Percentiles rank a stretch among this genome's conserved stretches.
Evolutionary conservation across 2,888 invertebrate genomes (phyloP).

Genomic region (Leucozona laternaria): DNA sequence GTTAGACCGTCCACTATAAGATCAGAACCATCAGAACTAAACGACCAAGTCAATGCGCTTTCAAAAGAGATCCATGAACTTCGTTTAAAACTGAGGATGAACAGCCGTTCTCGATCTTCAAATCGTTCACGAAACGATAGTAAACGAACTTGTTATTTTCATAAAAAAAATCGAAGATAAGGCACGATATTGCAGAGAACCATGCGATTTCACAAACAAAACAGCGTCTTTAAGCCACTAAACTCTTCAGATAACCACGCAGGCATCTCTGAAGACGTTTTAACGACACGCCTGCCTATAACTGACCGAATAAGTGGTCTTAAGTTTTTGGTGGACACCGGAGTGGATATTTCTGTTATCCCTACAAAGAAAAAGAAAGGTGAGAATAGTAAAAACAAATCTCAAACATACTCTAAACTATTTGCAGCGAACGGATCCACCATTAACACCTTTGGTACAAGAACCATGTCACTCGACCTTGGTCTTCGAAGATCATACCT

Average conservation of each 20-base stretch:
- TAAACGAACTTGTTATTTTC: background rate
- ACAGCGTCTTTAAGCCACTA: background rate
- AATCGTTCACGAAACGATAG: background rate
- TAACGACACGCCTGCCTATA: constrained; percentile 15
- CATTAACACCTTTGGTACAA: no score
- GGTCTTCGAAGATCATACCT: no score
- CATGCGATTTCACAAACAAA: no score
- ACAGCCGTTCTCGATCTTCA: constrained; percentile 4
- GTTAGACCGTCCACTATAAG: background rate
- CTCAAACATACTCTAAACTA: no score
- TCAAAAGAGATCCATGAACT: background rate
- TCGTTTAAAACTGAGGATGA: background rate
- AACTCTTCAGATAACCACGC: background rate
- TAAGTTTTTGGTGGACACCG: constrained; percentile 11
- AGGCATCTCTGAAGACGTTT: constrained; percentile 2
- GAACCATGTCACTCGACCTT: no score
- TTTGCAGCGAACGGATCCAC: no score
- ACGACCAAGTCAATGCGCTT: background rate
- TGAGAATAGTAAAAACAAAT: background rate
- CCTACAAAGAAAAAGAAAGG: background rate
- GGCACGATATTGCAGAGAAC: constrained; percentile 15
- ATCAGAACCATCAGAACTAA: background rate
- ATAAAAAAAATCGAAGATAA: background rate
- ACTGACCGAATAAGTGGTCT: background rate
- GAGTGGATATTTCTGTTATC: constrained; percentile 14